Base-by-base conservation (phyloP, 2,113 vertebrate genomes). In the Rynchops niger region DNA sequence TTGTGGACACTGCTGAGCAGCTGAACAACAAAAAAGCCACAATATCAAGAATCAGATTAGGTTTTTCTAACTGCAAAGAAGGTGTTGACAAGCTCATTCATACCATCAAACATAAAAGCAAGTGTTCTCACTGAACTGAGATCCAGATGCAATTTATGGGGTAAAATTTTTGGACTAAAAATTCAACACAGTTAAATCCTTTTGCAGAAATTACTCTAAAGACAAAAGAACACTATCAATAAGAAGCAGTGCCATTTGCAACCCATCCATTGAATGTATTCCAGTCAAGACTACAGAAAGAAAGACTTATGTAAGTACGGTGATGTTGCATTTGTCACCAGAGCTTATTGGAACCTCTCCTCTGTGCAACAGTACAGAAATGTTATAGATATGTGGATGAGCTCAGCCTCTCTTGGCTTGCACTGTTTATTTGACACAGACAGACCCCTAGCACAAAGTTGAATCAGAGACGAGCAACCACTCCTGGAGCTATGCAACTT, bases 1-100 rank as follows among this genome's bases (percentile, higher is more conserved):
- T 58, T 89, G 50, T 58, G 55, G 32, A 73, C 47, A 50, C n/a
- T 81, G 55, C 16, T 58, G 63, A 70, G 38, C 29, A 58, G 9
- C 25, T 76, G 74, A 83, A 87, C 3, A 11, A 78, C 26, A 62
- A 58, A 80, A 69, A 77, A 2, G 6, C 4, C 34, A 81, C 23
- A 78, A 71, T 23, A 59, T 53, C 66, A 87, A 82, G 38, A 94
- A 63, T 12, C 12, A 70, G 62, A 91, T 32, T 0, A 72, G 3
- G 1, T 27, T 78, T 42, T 73, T 50, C 43, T 73, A 66, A 42
- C 27, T 45, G 58, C 11, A 66, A 40, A 86, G 71, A 55, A 74
- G 8, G 29, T 1, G 0, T 29, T 2, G 0, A 70, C 3, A 3
- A 53, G n/a, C 12, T 42, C 11, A 84, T 74, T 74, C 49, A 66